A percentile compares a stretch with the other conserved stretches of the same genome.
Evolutionary conservation across 92 coral and sea anemone genomes (phyloP).

Genomic region (Phenganax marumi): DNA sequence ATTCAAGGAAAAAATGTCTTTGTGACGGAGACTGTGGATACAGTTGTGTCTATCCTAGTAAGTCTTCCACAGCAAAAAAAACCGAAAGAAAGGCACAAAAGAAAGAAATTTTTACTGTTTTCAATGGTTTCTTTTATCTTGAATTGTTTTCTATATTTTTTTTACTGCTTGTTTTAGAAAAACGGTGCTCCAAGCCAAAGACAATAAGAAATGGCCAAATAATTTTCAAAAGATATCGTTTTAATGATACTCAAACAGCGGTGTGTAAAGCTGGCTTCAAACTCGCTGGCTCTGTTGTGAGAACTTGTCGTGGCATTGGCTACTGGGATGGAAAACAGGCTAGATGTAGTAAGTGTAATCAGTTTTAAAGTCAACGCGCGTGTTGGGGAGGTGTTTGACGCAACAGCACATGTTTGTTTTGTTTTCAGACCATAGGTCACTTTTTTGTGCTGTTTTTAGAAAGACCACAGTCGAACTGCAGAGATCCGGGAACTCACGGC

Average conservation of each 20-base stretch:
- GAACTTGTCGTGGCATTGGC: slow-evolving; percentile 32
- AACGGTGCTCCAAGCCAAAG: not conserved
- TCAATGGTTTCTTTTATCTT: not conserved
- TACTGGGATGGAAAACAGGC: slow-evolving; percentile 31
- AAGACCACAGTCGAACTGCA: not conserved
- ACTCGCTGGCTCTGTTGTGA: slow-evolving; percentile 13
- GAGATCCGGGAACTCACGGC: slow-evolving; percentile 21
- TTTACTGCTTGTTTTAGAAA: not conserved
- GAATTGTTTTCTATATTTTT: no score
- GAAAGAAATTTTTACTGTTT: not conserved
- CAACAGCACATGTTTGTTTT: no score
- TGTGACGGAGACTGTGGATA: slow-evolving; percentile 39
- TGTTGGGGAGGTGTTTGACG: no score
- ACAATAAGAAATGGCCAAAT: slow-evolving; percentile 19
- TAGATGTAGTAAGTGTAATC: slow-evolving; percentile 13
- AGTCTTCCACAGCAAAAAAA: not conserved
- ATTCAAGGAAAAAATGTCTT: slow-evolving; percentile 1
- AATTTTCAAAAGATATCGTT: not conserved
- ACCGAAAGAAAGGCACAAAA: not conserved
- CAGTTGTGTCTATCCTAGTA: slow-evolving; percentile 37
- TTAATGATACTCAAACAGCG: slow-evolving; percentile 1
- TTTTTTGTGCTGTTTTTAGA: not conserved
- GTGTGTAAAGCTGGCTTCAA: slow-evolving; percentile 19
- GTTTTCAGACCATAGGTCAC: no score
- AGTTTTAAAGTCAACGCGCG: no score